Percentiles rank a stretch among this genome's conserved stretches.
Evolutionary conservation across 2,888 invertebrate genomes (phyloP).

Genomic region (Drosophila suboccidentalis): DNA sequence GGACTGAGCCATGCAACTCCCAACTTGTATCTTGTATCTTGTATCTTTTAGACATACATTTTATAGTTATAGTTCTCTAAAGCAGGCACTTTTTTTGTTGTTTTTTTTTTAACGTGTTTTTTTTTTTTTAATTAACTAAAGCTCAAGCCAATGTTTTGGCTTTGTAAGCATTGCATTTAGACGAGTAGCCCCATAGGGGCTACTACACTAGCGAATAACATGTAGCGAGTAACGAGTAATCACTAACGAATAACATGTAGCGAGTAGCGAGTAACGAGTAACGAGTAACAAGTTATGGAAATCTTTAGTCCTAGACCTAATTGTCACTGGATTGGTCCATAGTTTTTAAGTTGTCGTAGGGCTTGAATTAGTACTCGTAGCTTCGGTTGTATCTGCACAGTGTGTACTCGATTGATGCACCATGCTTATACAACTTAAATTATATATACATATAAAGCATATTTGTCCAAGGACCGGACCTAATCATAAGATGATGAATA

Average conservation of each 20-base stretch:
- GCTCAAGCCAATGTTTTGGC: constrained; percentile 11
- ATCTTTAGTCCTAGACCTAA: constrained; percentile 46
- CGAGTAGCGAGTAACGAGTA: constrained; percentile 4
- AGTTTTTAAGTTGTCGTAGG: constrained; percentile 48
- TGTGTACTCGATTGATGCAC: constrained; percentile 9
- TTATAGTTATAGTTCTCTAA: constrained; percentile 10
- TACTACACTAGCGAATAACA: constrained; percentile 23
- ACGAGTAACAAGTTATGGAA: constrained; percentile 4
- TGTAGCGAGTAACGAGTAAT: constrained; percentile 20
- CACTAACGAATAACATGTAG: constrained; percentile 18
- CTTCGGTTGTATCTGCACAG: constrained; percentile 16
- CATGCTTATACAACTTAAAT: constrained; percentile 5
- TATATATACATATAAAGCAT: constrained; percentile 8
- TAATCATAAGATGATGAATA: constrained; percentile 11
- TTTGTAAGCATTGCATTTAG: constrained; percentile 52
- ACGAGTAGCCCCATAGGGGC: constrained; percentile 27
- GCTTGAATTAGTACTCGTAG: constrained; percentile 18
- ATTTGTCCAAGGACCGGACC: constrained; percentile 27
- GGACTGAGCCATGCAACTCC: constrained; percentile 59
- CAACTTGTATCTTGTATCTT: constrained; percentile 16
- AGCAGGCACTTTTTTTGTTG: constrained; percentile 18
- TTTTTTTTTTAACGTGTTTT: constrained; percentile 8
- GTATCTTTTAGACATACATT: constrained; percentile 10
- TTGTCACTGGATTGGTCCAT: constrained; percentile 65
- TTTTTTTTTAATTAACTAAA: neutral